Conservation (phyloP, 2,113 vertebrate species). For the Typhlomys cinereus region DNA sequence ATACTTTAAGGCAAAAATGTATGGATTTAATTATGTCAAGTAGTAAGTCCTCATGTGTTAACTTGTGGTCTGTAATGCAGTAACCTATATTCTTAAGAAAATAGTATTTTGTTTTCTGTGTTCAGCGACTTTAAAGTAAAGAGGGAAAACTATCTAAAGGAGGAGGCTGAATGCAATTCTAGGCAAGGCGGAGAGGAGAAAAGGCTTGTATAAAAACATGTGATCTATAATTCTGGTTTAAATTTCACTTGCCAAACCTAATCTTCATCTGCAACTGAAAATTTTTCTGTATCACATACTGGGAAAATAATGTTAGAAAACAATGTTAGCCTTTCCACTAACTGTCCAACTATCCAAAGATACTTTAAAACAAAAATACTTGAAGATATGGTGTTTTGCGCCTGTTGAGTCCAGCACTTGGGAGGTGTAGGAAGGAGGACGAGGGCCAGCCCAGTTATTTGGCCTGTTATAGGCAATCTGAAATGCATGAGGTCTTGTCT, state of each 20-base stretch:
- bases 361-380: slow-evolving; percentile 35
- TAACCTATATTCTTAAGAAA: slow-evolving; percentile 71
- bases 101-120: slow-evolving; percentile 59
- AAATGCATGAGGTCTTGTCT: neutral
- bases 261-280: neutral
- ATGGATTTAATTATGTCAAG: slow-evolving; percentile 49
- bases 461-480: neutral
- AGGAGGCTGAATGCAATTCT: neutral
- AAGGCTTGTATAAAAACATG: slow-evolving; percentile 29
- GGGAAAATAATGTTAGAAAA: neutral
- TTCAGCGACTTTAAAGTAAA: slow-evolving; percentile 72
- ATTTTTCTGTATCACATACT: neutral
- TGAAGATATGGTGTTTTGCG: neutral
- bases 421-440: neutral
- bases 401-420: neutral
- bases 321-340: neutral
- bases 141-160: neutral
- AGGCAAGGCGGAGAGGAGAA: neutral
- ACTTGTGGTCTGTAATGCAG: slow-evolving; percentile 66
- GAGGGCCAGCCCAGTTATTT: neutral
- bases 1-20: slow-evolving; percentile 60
- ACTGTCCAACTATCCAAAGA: slow-evolving; percentile 23
- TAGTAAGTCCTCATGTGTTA: slow-evolving; percentile 69
- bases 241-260: slow-evolving; percentile 27
- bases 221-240: neutral